Conservation (phyloP, 2,888 invertebrate genomes). For the Orthonevra nobilis region DNA sequence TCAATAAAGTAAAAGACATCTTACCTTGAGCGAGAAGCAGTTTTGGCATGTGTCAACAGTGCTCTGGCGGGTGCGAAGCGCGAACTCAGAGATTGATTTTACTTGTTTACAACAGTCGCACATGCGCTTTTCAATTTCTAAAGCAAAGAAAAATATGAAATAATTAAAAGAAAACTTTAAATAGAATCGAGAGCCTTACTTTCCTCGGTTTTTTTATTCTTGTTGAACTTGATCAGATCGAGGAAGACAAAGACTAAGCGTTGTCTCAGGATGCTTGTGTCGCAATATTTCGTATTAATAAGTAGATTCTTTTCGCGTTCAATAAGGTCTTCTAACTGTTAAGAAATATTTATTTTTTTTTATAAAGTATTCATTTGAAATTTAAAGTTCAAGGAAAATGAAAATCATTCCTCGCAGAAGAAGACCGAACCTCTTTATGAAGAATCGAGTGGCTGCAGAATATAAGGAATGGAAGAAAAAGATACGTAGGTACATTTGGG, state of each 20-base stretch:
- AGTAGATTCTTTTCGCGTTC: constrained; percentile 78
- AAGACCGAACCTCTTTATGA: too few relatives aligned
- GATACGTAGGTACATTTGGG: too few relatives aligned
- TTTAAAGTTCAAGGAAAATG: too few relatives aligned
- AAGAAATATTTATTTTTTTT: too few relatives aligned
- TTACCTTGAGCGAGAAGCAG: constrained; percentile 84
- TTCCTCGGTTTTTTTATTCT: constrained; percentile 73
- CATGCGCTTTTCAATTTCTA: constrained; percentile 76
- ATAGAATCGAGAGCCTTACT: too few relatives aligned
- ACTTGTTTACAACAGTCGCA: constrained; percentile 86
- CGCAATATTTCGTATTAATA: constrained; percentile 75
- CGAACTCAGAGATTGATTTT: constrained; percentile 83
- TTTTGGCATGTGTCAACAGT: constrained; percentile 84
- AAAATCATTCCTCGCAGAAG: too few relatives aligned
- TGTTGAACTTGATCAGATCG: constrained; percentile 77
- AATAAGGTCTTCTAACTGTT: constrained; percentile 75
- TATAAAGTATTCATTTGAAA: too few relatives aligned
- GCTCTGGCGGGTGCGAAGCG: constrained; percentile 83
- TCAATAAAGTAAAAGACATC: too few relatives aligned
- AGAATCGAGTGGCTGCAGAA: too few relatives aligned
- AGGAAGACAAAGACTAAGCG: constrained; percentile 77
- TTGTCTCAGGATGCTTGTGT: constrained; percentile 77
- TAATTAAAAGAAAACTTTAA: neutral
- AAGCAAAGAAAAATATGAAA: neutral
- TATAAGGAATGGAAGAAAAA: too few relatives aligned